phyloP scores from a whole-genome alignment of 2,113 vertebrate genomes.

The Percina caprodes region DNA sequence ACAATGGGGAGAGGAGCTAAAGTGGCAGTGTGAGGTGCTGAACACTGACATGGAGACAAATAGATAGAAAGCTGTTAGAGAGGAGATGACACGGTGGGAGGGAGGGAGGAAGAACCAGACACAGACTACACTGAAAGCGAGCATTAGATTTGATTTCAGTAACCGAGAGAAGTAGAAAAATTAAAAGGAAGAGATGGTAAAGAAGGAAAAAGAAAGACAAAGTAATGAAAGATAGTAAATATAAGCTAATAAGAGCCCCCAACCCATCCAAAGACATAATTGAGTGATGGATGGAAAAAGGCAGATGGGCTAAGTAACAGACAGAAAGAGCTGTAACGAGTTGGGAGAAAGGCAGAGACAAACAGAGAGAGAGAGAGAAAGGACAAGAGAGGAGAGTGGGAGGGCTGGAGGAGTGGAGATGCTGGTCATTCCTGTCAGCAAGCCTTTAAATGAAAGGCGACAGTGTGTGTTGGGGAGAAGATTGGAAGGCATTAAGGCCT shows the following conservation, averaged over 20 bases:
- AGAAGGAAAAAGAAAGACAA: background rate
- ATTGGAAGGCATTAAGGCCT: constrained; percentile 80
- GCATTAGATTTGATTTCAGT: constrained; percentile 71
- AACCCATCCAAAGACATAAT: constrained; percentile 33
- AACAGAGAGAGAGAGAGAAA: constrained; percentile 22
- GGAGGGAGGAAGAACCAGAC: constrained; percentile 38
- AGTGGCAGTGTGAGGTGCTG: constrained; percentile 74
- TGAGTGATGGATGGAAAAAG: constrained; percentile 57
- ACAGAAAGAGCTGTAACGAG: constrained; percentile 53
- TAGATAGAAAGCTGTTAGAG: constrained; percentile 81
- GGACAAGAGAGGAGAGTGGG: constrained; percentile 30
- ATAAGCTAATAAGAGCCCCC: constrained; percentile 22
- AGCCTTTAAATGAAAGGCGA: constrained; percentile 79
- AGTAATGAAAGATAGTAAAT: constrained; percentile 15
- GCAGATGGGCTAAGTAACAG: constrained; percentile 65
- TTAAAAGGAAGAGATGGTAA: background rate
- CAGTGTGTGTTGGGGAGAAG: constrained; percentile 82
- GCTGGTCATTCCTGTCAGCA: constrained; percentile 72
- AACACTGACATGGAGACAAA: constrained; percentile 81
- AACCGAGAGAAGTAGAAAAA: constrained; percentile 30
- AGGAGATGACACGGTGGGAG: constrained; percentile 59
- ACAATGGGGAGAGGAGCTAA: constrained; percentile 77
- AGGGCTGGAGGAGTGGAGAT: constrained; percentile 51
- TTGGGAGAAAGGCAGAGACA: constrained; percentile 31
- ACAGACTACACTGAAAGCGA: constrained; percentile 48